Evolutionary conservation across 2,113 vertebrate species (phyloP), one percentile per base, ranked within the genome.

Genomic region (Zosterops lateralis): DNA sequence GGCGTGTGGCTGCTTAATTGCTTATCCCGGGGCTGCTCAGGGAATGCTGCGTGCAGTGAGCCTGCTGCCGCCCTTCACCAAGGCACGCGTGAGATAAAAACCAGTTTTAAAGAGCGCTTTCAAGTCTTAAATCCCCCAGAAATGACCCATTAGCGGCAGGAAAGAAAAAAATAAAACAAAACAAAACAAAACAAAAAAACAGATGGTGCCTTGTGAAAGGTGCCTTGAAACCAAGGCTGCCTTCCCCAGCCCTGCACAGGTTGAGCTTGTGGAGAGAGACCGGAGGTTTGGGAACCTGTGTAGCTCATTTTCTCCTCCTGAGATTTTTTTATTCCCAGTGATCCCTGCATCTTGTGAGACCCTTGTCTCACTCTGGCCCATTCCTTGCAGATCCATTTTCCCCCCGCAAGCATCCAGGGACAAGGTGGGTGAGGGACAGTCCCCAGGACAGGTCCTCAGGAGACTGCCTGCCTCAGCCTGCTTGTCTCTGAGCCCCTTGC

Each of bases 261-360:
- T 6, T 67, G 47, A 84, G 65, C 29, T 21, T 6, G 4, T 17
- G 29, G 17, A 67, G 31, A 66, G 13, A 22, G 57, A 24, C 19
- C 9, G 0, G 0, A 60, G 31, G 5, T 56, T 25, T 24, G 22
- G 32, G 40, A 56, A 24, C 1, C 0, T 4, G 12, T 38, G 17
- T 32, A 53, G 24, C 22, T 86, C 12, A 20, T 91, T 93, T 91
- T 85, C 58, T 76, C 18, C 32, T 84, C 40, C 28, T 72, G 58
- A 34, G 50, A 15, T 54, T 57, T 65, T 60, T 57, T 56, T 21
- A 42, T 20, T 10, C 14, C 2, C 13, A 42, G 22, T 58, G 31
- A 65, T 42, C 8, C 14, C 38, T 53, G 29, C 17, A 67, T 36
- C 22, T 82, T 2, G 3, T 76, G 76, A 38, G 36, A 77, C 7